Evolutionary conservation across 2,797 vertebrate genomes (phyloP).

Genomic region (Centropyge bicolor): DNA sequence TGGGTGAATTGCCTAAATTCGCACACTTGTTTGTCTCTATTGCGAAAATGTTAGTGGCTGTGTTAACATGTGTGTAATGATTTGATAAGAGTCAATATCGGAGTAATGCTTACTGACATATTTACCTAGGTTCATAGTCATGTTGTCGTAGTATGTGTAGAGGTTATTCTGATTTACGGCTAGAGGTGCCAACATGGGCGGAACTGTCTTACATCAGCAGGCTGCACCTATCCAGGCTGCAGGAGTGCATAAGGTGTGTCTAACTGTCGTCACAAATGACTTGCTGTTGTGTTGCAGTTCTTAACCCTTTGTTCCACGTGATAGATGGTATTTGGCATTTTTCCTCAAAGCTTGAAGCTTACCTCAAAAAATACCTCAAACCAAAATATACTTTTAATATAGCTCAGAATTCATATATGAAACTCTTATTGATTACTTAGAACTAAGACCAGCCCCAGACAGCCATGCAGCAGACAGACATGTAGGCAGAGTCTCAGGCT

Average conservation of each 20-base stretch:
- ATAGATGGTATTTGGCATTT: neutral
- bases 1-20: too few relatives aligned
- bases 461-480: neutral
- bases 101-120: neutral
- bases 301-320: neutral
- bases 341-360: neutral
- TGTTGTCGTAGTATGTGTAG: neutral
- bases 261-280: neutral
- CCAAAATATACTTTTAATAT: neutral
- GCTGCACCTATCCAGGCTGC: neutral
- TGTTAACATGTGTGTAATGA: conserved; percentile 11
- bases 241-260: conserved; percentile 20
- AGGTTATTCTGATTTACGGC: conserved; percentile 23
- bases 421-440: neutral
- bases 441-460: neutral
- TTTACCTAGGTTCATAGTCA: conserved; percentile 19
- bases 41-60: conserved; percentile 1
- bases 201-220: neutral
- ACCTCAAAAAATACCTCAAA: neutral
- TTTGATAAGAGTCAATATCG: conserved; percentile 21
- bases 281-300: neutral
- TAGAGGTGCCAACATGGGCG: neutral
- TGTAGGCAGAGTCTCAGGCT: neutral
- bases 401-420: neutral
- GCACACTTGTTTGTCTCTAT: neutral